These are phyloP conservation scores for Lithophane ornitopus DNA, from an alignment of 2,888 invertebrate species.

Conservation along the genomic window DNA sequence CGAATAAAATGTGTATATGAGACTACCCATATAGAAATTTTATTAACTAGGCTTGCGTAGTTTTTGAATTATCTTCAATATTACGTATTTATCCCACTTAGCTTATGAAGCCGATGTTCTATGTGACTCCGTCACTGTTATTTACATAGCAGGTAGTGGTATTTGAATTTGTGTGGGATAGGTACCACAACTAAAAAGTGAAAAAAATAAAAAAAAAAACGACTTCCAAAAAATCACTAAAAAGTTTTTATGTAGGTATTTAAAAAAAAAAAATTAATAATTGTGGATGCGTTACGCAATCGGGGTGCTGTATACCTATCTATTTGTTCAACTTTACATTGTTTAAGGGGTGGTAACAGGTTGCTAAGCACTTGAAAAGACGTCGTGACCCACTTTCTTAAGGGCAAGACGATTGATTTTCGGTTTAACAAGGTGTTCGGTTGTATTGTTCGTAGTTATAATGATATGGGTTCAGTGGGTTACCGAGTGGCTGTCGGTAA, in stretches of 20 bases:
- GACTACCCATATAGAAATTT: too few relatives aligned
- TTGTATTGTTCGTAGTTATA: constrained; percentile 26
- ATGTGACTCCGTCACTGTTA: too few relatives aligned
- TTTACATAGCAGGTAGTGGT: too few relatives aligned
- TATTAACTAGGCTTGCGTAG: too few relatives aligned
- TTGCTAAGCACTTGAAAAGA: constrained; percentile 42
- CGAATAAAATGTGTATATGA: too few relatives aligned
- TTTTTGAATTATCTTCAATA: too few relatives aligned
- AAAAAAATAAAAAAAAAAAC: too few relatives aligned
- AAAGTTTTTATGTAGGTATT: neutral
- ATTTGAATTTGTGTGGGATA: too few relatives aligned
- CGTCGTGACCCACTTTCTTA: constrained; percentile 43
- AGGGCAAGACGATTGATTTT: constrained; percentile 46
- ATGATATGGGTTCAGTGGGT: constrained; percentile 1
- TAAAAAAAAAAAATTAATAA: neutral
- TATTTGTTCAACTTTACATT: constrained; percentile 22
- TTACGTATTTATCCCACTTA: too few relatives aligned
- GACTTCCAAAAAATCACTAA: too few relatives aligned
- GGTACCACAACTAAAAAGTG: too few relatives aligned
- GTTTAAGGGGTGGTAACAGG: constrained; percentile 19
- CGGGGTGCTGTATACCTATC: neutral
- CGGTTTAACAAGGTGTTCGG: constrained; percentile 31
- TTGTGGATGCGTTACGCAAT: neutral
- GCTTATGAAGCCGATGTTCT: too few relatives aligned
- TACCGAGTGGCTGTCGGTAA: neutral